Base-by-base conservation (phyloP, 2,888 invertebrate species). In the Pristionchus arcanus region DNA sequence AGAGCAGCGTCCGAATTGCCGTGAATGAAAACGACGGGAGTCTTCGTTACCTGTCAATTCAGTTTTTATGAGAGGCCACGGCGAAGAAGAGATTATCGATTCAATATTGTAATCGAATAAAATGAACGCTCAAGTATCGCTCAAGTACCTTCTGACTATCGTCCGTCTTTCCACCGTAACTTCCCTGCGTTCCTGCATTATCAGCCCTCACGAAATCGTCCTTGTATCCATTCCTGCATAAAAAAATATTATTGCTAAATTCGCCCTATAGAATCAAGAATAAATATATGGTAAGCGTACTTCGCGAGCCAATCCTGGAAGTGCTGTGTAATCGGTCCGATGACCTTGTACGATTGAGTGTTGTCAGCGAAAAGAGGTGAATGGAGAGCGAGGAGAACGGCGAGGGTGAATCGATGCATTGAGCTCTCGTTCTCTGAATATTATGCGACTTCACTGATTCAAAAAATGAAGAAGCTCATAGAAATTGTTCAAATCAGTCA, bases 1-100 rank as follows among this genome's bases (percentile, higher is more conserved):
- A 93, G 89, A 13, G 93, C 93, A 34, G 91, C 91, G 77, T 93
- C 93, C 49, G 92, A 92, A 89, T 93, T 93, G 21, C 93, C 93
- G 86, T 93, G 93, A 31, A 93, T 86, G 87, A 92, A 91, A 68
- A 93, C 90, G 3, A 93, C 90, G 0, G 92, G 92, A 9, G 63
- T 42, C 28, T 84, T 66, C 5, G n/a, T 71, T 5, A 85, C 5
- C 89, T 89, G 34, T 74, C 5, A 84, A 31, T 19, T 31, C 25
- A 34, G 15, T 19, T 15, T 21, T 42, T n/a, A 34, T n/a, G n/a
- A n/a, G n/a, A n/a, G n/a, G n/a, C n/a, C n/a, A n/a, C n/a, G n/a
- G n/a, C n/a, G n/a, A n/a, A n/a, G n/a, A n/a, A n/a, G 2, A 42
- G 9, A 42, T 9, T 42, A 42, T 42, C 42, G 42, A 42, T 42